Evolutionary conservation across 2,797 vertebrate genomes (phyloP).

Genomic region (Neosalanx taihuensis): DNA sequence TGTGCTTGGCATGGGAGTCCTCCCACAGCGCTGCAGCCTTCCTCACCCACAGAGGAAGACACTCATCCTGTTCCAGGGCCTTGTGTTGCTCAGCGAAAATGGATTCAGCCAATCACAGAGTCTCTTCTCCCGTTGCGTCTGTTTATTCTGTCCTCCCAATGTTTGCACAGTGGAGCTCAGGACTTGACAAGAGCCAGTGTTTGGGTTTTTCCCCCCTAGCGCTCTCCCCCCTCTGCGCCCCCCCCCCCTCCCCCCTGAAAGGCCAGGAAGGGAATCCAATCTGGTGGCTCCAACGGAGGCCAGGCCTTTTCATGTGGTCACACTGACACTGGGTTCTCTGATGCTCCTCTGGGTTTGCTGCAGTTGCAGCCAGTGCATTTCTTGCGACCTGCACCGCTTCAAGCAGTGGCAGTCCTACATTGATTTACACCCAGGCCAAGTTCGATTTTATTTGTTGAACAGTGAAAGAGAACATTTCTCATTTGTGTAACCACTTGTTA

Average conservation of each 20-base stretch:
- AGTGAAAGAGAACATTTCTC: too few relatives aligned
- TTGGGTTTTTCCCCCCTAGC: neutral
- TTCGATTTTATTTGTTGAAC: too few relatives aligned
- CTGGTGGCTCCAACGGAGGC: neutral
- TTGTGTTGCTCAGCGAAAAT: neutral
- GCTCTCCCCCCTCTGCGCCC: too few relatives aligned
- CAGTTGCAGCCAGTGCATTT: neutral
- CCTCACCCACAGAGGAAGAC: neutral
- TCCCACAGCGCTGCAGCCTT: neutral
- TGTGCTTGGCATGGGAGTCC: neutral
- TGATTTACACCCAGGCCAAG: too few relatives aligned
- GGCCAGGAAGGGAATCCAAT: constrained; percentile 21
- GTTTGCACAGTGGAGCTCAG: neutral
- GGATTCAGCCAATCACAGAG: constrained; percentile 6
- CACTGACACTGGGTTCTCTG: constrained; percentile 13
- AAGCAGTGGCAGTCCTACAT: too few relatives aligned
- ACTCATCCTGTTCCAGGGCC: neutral
- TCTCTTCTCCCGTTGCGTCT: neutral
- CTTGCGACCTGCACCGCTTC: constrained; percentile 7
- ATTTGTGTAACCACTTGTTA: too few relatives aligned
- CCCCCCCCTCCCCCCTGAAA: neutral
- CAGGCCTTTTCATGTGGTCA: constrained; percentile 21
- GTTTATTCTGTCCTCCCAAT: constrained; percentile 24
- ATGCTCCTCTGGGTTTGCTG: constrained; percentile 3
- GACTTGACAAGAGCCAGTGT: constrained; percentile 3